These are phyloP conservation scores for Lordiphosa collinella DNA, from an alignment of 1,140 invertebrate species.

Conservation along the genomic window DNA sequence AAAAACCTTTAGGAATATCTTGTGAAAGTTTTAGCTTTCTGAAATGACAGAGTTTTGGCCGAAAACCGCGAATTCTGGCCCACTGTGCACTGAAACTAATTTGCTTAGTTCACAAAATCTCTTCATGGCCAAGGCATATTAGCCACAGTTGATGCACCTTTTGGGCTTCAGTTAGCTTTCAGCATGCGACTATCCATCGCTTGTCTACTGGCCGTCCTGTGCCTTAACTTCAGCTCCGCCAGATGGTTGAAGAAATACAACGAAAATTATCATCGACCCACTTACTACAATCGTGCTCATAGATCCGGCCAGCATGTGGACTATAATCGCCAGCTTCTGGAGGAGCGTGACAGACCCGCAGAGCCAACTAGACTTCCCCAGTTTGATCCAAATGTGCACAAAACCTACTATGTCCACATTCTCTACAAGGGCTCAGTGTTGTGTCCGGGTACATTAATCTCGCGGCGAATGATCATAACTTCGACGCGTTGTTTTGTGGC, in stretches of 20 bases:
- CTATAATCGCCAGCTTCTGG: slow-evolving; percentile 25
- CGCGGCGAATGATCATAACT: slow-evolving; percentile 35
- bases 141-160: not conserved
- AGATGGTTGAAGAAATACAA: slow-evolving; percentile 25
- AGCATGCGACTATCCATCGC: slow-evolving; percentile 3
- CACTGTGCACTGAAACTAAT: not conserved
- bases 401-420: slow-evolving; percentile 33
- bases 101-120: not conserved
- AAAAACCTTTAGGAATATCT: too few relatives aligned
- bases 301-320: slow-evolving; percentile 13
- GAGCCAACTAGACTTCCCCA: accelerated
- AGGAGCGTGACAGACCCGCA: not conserved
- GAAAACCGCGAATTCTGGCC: too few relatives aligned
- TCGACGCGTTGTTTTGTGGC: slow-evolving; percentile 31
- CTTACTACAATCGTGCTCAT: slow-evolving; percentile 41
- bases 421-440: slow-evolving; percentile 29
- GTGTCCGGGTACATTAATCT: slow-evolving; percentile 37
- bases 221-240: not conserved
- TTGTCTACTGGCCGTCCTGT: not conserved
- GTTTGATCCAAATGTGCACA: slow-evolving; percentile 15
- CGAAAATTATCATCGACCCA: slow-evolving; percentile 43
- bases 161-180: not conserved
- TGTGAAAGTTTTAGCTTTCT: too few relatives aligned
- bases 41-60: too few relatives aligned
- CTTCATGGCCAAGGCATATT: not conserved